Evolutionary conservation across 2,113 vertebrate species (phyloP).

Genomic region (Clarias magur): DNA sequence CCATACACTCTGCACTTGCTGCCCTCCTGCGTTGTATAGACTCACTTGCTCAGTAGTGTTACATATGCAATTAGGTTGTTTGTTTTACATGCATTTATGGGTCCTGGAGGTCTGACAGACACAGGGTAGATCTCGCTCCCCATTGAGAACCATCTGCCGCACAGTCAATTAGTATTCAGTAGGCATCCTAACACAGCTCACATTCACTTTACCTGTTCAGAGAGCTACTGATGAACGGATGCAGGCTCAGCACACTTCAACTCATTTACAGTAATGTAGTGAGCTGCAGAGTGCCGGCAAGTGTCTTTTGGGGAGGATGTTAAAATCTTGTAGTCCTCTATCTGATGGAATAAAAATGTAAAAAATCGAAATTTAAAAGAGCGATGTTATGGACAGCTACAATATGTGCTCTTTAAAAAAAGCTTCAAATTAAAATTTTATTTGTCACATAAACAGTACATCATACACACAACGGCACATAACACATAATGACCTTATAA

Average conservation of each 20-base stretch:
- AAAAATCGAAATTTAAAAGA: too few species aligned
- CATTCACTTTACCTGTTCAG: constrained; percentile 50
- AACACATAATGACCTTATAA: too few species aligned
- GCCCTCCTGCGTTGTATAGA: constrained; percentile 42
- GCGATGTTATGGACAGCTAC: too few species aligned
- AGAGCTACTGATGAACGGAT: constrained; percentile 50
- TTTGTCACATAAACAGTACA: too few species aligned
- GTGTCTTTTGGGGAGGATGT: not conserved
- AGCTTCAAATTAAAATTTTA: too few species aligned
- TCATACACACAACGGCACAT: too few species aligned
- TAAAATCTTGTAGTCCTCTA: not conserved
- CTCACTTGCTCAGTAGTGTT: constrained; percentile 38
- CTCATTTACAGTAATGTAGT: constrained; percentile 1
- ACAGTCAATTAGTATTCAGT: constrained; percentile 56
- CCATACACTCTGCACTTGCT: constrained; percentile 24
- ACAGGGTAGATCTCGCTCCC: constrained; percentile 66
- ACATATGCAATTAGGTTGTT: constrained; percentile 70
- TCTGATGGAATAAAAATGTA: not conserved
- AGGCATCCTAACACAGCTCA: constrained; percentile 47
- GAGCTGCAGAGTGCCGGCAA: not conserved
- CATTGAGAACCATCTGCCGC: constrained; percentile 69
- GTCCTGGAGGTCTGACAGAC: constrained; percentile 62
- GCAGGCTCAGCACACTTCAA: constrained; percentile 5
- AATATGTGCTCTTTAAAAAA: too few species aligned
- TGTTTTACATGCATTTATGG: constrained; percentile 73